These are phyloP conservation scores for Tillus elongatus DNA, from an alignment of 2,888 invertebrate species.

Conservation along the genomic window DNA sequence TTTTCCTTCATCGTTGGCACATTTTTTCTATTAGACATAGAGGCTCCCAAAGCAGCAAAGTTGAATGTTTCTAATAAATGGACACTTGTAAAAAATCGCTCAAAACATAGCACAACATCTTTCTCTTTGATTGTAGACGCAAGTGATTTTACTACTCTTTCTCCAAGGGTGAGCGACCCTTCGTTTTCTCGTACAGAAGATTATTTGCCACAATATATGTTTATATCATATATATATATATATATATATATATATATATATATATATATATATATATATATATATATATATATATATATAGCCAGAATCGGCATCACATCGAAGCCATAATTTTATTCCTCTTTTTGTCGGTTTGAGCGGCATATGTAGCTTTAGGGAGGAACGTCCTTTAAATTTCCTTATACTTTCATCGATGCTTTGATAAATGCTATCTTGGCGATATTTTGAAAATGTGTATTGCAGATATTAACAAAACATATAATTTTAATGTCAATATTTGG, in stretches of 20 bases:
- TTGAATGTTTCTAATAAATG: conserved; percentile 12
- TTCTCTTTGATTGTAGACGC: conserved; percentile 7
- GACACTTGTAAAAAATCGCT: conserved; percentile 14
- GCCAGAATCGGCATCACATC: conserved; percentile 21
- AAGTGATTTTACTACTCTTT: conserved; percentile 21
- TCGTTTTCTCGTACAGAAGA: conserved; percentile 15
- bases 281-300: too few species aligned
- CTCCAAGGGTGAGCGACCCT: conserved; percentile 19
- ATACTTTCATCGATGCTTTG: conserved; percentile 17
- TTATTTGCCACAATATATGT: conserved; percentile 26
- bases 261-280: too few species aligned
- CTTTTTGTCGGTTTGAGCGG: conserved; percentile 21
- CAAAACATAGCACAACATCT: conserved; percentile 15
- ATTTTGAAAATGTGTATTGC: conserved; percentile 15
- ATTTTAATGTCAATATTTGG: too few species aligned
- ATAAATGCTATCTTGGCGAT: conserved; percentile 10
- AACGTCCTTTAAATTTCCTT: conserved; percentile 16
- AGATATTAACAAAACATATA: too few species aligned
- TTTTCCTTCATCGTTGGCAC: conserved; percentile 12
- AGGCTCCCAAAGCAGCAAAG: conserved; percentile 15
- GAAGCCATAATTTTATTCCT: conserved; percentile 20
- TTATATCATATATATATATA: conserved; percentile 23
- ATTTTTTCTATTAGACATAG: conserved; percentile 13
- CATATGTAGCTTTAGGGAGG: conserved; percentile 21
- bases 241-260: too few species aligned